phyloP scores from a whole-genome alignment of 2,113 vertebrate species.

The Eulemur rufifrons region DNA sequence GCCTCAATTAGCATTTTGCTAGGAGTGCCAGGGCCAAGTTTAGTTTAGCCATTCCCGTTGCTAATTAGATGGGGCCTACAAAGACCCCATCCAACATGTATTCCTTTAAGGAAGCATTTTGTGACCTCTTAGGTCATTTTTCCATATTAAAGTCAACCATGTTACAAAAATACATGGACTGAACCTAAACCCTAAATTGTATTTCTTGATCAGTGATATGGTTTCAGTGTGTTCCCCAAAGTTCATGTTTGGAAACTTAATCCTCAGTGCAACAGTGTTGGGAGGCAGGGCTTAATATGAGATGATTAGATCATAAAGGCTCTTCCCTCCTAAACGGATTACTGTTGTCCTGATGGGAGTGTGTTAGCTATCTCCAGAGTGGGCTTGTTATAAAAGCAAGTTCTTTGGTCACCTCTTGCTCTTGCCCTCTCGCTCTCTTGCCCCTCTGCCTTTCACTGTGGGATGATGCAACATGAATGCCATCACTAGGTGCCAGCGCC shows the following conservation, averaged over 20 bases:
- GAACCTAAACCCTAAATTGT: background rate
- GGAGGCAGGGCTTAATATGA: background rate
- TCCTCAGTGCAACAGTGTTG: background rate
- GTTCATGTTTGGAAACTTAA: background rate
- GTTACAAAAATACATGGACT: background rate
- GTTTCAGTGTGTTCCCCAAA: background rate
- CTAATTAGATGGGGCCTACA: background rate
- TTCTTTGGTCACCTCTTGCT: background rate
- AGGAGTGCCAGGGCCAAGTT: background rate
- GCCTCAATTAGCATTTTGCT: background rate
- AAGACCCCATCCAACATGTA: background rate
- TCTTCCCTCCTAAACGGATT: background rate
- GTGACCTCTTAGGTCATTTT: background rate
- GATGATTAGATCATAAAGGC: background rate
- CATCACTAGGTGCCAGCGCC: background rate
- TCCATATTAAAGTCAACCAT: background rate
- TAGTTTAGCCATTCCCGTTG: background rate
- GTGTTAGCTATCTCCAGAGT: background rate
- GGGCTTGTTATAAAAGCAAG: background rate
- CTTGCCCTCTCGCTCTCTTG: background rate
- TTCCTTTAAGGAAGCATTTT: background rate
- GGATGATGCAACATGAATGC: background rate
- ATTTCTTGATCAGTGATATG: background rate
- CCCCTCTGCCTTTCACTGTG: background rate
- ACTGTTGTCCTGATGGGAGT: background rate